Evolutionary conservation across 1,140 invertebrate genomes (phyloP), one percentile per base, ranked within the genome.

Genomic region (Hyles euphorbiae): DNA sequence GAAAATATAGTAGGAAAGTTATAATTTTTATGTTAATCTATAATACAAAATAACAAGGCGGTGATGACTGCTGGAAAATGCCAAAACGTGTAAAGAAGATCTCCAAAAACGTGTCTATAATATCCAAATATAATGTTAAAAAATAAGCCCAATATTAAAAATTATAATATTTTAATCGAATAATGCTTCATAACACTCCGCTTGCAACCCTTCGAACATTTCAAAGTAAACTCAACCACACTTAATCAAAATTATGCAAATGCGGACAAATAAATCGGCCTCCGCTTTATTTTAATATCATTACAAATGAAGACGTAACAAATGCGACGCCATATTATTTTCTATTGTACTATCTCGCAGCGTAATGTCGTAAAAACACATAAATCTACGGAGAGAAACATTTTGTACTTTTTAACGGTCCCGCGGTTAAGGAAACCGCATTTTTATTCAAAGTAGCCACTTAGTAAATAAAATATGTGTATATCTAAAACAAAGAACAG

Each of bases 361-460:
- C 60, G 55, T 62, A 70, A 67, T 56, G 56, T 56, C 50, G 49
- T 43, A 57, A 48, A n/a, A 53, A 34, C 43, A 56, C 56, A 70
- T 70, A 70, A 70, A 70, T 70, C 65, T 67, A 43, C 12, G 40
- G 44, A 49, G 53, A 36, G 34, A 53, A 51, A 58, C 71, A 63
- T 76, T 80, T 81, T 78, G 71, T 80, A 83, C 80, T 80, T 85
- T 82, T 83, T 82, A 83, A 83, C 78, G 72, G 63, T 52, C 56
- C 36, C 48, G 22, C 44, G 56, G 60, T 56, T 66, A 61, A 68
- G 72, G 70, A 70, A 84, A 77, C 74, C 74, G 79, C 78, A 75
- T 85, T 85, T 85, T 85, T 85, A 85, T 85, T 85, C 80, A 82
- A 85, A 84, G 67, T 72, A 83, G 72, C 75, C 81, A 83, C 81